phyloP scores from a whole-genome alignment of 2,113 vertebrate genomes.

The Zosterops hypoxanthus region DNA sequence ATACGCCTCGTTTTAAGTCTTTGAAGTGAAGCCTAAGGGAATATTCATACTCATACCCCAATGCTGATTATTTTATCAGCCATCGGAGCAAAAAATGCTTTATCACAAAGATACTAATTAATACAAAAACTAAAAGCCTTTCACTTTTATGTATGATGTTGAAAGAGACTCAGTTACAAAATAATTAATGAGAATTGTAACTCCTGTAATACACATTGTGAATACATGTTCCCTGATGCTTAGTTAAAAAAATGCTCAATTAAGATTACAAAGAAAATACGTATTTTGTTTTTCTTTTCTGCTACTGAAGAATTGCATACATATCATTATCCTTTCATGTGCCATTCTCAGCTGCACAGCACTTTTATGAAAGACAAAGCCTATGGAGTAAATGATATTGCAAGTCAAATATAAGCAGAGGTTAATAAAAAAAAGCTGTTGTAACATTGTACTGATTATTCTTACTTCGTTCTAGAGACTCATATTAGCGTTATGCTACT shows the following conservation, averaged over 20 bases:
- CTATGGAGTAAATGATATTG: neutral
- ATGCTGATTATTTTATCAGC: constrained; percentile 53
- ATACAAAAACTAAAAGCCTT: constrained; percentile 46
- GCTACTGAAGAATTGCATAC: neutral
- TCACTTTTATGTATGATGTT: constrained; percentile 49
- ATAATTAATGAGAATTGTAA: constrained; percentile 44
- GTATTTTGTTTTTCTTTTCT: neutral
- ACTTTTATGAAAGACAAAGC: neutral
- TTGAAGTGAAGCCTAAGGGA: constrained; percentile 54
- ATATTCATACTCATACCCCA: neutral
- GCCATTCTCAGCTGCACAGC: neutral
- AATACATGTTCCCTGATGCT: neutral
- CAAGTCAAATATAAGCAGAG: neutral
- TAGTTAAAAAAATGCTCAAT: neutral
- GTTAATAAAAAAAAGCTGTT: neutral
- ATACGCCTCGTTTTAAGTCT: constrained; percentile 34
- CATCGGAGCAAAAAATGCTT: constrained; percentile 27
- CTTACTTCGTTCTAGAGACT: neutral
- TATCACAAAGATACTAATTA: constrained; percentile 62
- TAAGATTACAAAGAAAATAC: constrained; percentile 23
- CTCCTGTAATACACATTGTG: constrained; percentile 3
- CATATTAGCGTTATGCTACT: neutral
- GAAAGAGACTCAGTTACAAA: constrained; percentile 46
- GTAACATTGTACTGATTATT: neutral
- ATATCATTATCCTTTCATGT: neutral